phyloP scores from a whole-genome alignment of 2,113 vertebrate species.

The Gadus chalcogrammus region DNA sequence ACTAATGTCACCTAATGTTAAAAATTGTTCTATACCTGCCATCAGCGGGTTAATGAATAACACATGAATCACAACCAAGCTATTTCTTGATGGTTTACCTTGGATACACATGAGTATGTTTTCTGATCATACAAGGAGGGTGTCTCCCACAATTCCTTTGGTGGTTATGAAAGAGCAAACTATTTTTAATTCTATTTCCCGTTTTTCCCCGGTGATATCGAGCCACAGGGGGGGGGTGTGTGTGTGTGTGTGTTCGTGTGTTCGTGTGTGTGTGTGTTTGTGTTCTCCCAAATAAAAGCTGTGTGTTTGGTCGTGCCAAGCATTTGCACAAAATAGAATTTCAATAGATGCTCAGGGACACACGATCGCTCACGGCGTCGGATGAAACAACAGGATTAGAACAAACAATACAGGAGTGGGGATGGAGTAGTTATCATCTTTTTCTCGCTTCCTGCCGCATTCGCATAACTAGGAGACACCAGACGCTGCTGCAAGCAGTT shows the following conservation, averaged over 20 bases:
- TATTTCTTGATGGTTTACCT: too few species aligned
- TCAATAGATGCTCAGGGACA: constrained; percentile 29
- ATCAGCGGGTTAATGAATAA: too few species aligned
- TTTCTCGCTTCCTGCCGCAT: neutral
- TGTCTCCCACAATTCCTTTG: constrained; percentile 12
- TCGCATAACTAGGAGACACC: constrained; percentile 33
- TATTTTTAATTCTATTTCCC: constrained; percentile 42
- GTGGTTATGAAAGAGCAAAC: constrained; percentile 31
- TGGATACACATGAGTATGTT: too few species aligned
- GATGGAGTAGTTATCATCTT: too few species aligned
- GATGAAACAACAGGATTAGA: constrained; percentile 7
- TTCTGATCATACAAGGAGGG: constrained; percentile 7
- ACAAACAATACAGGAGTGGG: constrained; percentile 10
- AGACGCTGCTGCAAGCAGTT: constrained; percentile 63
- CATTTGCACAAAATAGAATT: constrained; percentile 36
- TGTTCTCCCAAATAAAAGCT: constrained; percentile 19
- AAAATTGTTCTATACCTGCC: too few species aligned
- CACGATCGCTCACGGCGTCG: constrained; percentile 9
- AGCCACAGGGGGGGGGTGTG: constrained; percentile 2
- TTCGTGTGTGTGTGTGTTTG: constrained; percentile 9
- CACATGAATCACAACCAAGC: too few species aligned
- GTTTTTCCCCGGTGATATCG: constrained; percentile 27
- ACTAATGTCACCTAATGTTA: too few species aligned
- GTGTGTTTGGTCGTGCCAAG: constrained; percentile 28
- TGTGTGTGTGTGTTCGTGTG: constrained; percentile 12